Conservation (phyloP, 1,140 invertebrate genomes). For the Drosophila punjabiensis region DNA sequence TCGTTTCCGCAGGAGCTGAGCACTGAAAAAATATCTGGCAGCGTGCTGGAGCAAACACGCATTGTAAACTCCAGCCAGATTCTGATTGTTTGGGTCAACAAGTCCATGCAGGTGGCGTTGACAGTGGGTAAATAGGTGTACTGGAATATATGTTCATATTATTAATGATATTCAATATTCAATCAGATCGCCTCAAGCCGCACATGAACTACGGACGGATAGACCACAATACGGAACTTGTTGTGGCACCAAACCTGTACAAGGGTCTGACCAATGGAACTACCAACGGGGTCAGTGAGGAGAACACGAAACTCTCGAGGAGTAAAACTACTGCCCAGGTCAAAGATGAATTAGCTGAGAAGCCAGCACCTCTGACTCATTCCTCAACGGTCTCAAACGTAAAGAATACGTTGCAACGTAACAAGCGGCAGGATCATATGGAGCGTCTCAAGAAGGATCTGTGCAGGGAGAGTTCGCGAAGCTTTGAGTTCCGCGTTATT, state of each 20-base stretch:
- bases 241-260: slow-evolving; percentile 80
- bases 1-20: slow-evolving; percentile 83
- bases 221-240: slow-evolving; percentile 79
- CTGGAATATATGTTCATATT: not conserved
- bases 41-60: slow-evolving; percentile 86
- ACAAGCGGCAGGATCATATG: slow-evolving; percentile 76
- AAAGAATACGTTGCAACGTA: slow-evolving; percentile 63
- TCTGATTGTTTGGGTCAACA: slow-evolving; percentile 86
- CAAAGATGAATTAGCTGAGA: slow-evolving; percentile 34
- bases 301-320: slow-evolving; percentile 51
- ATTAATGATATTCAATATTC: not conserved
- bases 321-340: slow-evolving; percentile 73
- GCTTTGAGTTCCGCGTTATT: slow-evolving; percentile 79
- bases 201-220: slow-evolving; percentile 75
- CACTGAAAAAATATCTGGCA: slow-evolving; percentile 85
- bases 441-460: slow-evolving; percentile 77
- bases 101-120: slow-evolving; percentile 85
- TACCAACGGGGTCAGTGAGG: slow-evolving; percentile 21
- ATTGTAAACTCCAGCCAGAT: slow-evolving; percentile 86
- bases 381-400: slow-evolving; percentile 70
- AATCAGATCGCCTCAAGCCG: slow-evolving; percentile 78
- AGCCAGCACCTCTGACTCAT: slow-evolving; percentile 43
- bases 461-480: slow-evolving; percentile 62
- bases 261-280: slow-evolving; percentile 68
- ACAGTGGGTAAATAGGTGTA: slow-evolving; percentile 85